Conservation (phyloP, 1,140 invertebrate species). For the Drosophila murphyi region DNA sequence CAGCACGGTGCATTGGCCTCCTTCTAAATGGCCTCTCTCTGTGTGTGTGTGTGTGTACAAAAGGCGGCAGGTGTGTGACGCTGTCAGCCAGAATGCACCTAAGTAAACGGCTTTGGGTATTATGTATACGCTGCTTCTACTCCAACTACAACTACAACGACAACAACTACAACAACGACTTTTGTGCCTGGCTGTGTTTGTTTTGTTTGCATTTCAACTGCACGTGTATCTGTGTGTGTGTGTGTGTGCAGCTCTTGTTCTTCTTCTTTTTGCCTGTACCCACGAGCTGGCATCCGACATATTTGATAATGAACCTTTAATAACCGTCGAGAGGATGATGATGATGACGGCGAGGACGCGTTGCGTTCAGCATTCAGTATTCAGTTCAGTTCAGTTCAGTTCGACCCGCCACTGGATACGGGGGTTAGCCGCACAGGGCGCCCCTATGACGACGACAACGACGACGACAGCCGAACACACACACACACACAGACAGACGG, state of each 20-base stretch:
- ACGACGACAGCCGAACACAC: background rate
- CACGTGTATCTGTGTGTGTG: background rate
- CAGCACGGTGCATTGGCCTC: constrained; percentile 42
- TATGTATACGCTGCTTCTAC: background rate
- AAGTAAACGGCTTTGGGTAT: constrained; percentile 48
- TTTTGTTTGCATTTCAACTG: constrained; percentile 41
- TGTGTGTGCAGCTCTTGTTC: constrained; percentile 5
- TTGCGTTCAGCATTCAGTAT: constrained; percentile 1
- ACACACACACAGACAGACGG: constrained; percentile 20
- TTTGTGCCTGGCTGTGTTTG: constrained; percentile 8
- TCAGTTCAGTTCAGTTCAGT: too few relatives aligned
- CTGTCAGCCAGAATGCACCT: constrained; percentile 38
- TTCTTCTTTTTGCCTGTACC: constrained; percentile 4
- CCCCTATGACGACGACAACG: constrained; percentile 25
- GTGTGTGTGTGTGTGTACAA: constrained; percentile 19
- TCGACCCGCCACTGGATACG: background rate
- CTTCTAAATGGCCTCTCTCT: background rate
- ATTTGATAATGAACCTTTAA: constrained; percentile 71
- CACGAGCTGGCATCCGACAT: constrained; percentile 33
- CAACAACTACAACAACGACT: too few relatives aligned
- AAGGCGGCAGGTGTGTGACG: constrained; percentile 43
- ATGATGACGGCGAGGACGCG: constrained; percentile 11
- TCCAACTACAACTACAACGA: background rate
- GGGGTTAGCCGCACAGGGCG: constrained; percentile 52
- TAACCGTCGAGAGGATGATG: constrained; percentile 44